A percentile compares a stretch with the other conserved stretches of the same genome.
phyloP scores from a whole-genome alignment of 1,140 invertebrate genomes.

The Papilio glaucus region DNA sequence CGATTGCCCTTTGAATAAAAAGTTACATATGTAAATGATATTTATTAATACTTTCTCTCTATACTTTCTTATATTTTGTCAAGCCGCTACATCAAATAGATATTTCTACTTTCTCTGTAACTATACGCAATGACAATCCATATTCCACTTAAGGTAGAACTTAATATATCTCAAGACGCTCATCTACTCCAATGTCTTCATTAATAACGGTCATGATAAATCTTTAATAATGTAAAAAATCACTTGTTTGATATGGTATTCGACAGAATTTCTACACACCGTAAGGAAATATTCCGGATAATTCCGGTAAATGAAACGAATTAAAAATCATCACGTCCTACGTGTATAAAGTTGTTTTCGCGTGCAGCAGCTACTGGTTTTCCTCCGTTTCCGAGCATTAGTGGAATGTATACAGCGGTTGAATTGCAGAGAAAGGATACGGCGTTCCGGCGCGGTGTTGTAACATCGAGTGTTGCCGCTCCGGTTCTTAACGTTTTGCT shows the following conservation, averaged over 20 bases:
- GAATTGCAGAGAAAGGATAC: slow-evolving; percentile 59
- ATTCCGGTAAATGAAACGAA: background rate
- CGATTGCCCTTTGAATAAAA: background rate
- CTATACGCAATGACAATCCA: slow-evolving; percentile 3
- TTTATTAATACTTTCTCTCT: background rate
- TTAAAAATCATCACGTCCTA: background rate
- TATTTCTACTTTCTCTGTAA: slow-evolving; percentile 17
- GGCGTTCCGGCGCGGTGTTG: slow-evolving; percentile 52
- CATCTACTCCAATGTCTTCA: background rate
- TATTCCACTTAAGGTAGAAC: background rate
- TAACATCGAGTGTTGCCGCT: slow-evolving; percentile 41
- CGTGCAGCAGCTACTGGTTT: background rate
- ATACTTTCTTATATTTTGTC: slow-evolving; percentile 1
- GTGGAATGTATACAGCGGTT: slow-evolving; percentile 39
- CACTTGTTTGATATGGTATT: too few relatives aligned
- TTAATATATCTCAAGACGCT: background rate
- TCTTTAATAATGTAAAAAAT: too few relatives aligned
- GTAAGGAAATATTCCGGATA: background rate
- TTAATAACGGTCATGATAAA: background rate
- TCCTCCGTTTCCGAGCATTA: slow-evolving; percentile 22
- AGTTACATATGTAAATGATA: background rate
- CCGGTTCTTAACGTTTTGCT: slow-evolving; percentile 23
- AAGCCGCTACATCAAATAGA: background rate
- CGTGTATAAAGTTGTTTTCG: background rate
- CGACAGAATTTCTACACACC: too few relatives aligned